These are phyloP conservation scores for Polydesmus complanatus DNA, from an alignment of 2,888 invertebrate genomes.

Conservation along the genomic window DNA sequence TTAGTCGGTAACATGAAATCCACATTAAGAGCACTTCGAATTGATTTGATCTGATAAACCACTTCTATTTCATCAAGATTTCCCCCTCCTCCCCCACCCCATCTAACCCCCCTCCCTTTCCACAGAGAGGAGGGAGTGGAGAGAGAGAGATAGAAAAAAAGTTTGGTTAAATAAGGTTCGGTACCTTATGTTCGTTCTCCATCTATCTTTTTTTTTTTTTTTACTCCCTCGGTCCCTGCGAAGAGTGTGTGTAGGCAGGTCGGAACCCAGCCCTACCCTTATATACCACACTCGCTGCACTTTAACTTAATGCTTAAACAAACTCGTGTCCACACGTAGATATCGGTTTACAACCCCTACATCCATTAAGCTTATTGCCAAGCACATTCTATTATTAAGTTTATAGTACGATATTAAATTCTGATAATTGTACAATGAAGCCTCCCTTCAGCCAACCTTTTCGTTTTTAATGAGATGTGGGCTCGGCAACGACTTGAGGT, in stretches of 20 bases:
- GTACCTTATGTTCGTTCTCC: too few species aligned
- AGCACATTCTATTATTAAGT: not conserved
- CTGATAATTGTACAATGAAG: not conserved
- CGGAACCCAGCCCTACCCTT: too few species aligned
- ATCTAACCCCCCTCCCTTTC: not conserved
- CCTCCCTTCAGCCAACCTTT: too few species aligned
- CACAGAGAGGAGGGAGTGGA: not conserved
- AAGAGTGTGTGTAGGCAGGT: too few species aligned
- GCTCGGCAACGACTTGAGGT: too few species aligned
- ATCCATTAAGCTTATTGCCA: not conserved
- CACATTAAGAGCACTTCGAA: not conserved
- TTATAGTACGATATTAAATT: not conserved
- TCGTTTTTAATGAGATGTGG: too few species aligned
- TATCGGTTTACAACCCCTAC: not conserved
- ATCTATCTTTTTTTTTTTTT: too few species aligned
- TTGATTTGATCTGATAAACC: not conserved
- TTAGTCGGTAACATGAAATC: not conserved
- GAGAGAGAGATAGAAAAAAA: too few species aligned
- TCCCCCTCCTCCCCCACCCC: not conserved
- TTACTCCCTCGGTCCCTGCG: not conserved
- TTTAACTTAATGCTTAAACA: not conserved
- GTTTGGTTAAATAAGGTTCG: too few species aligned
- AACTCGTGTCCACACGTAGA: not conserved
- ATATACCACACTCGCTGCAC: not conserved
- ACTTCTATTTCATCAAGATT: not conserved